A percentile compares a stretch with the other conserved stretches of the same genome.
Conservation (phyloP, 2,888 invertebrate genomes). For the Drosophila borborema region DNA sequence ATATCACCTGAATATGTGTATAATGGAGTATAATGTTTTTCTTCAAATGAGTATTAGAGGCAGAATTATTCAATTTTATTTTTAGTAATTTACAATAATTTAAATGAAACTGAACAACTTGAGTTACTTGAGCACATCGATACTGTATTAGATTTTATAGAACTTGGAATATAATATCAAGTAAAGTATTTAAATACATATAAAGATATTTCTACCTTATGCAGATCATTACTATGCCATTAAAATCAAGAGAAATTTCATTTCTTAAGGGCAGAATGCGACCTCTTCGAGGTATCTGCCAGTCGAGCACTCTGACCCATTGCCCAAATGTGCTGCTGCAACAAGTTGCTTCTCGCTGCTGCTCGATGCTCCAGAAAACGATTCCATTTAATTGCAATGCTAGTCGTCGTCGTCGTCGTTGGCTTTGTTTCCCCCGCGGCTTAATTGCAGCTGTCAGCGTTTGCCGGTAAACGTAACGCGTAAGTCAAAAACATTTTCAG, state of each 20-base stretch:
- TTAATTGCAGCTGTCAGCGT: slow-evolving; percentile 55
- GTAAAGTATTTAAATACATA: neutral
- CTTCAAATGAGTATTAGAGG: neutral
- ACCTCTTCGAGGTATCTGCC: neutral
- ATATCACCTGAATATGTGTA: no score
- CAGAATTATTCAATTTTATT: no score
- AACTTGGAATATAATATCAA: neutral
- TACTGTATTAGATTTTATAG: no score
- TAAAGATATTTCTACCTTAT: neutral
- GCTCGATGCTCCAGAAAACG: slow-evolving; percentile 50
- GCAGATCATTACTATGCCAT: no score
- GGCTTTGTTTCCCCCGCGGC: slow-evolving; percentile 13
- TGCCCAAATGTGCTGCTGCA: slow-evolving; percentile 15
- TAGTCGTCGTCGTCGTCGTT: slow-evolving; percentile 7
- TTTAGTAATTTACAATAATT: no score
- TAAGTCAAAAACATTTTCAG: slow-evolving; percentile 35
- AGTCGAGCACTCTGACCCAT: neutral
- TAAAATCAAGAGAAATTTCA: neutral
- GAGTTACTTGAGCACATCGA: no score
- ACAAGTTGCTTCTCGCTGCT: slow-evolving; percentile 8
- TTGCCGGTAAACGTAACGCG: slow-evolving; percentile 9
- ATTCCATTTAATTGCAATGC: slow-evolving; percentile 60
- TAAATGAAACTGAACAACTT: no score
- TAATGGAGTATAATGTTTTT: neutral
- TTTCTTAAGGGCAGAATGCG: neutral